Conservation (phyloP, 2,888 invertebrate species). For the Apotomis betuletana region DNA sequence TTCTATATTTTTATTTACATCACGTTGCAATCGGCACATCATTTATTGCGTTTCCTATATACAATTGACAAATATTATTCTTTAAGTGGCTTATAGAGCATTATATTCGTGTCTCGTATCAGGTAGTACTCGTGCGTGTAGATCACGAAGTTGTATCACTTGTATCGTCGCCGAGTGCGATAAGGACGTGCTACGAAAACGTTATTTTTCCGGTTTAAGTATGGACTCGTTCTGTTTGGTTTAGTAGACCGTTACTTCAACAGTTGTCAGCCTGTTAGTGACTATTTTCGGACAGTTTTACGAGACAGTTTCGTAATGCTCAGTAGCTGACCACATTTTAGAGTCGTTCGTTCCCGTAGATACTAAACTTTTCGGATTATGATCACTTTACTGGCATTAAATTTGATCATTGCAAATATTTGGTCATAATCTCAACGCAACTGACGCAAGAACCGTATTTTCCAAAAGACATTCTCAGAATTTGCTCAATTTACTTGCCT, state of each 20-base stretch:
- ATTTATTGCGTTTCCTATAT: constrained; percentile 33
- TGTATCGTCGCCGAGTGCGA: constrained; percentile 28
- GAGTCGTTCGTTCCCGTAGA: constrained; percentile 4
- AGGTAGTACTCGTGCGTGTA: constrained; percentile 59
- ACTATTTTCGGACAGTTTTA: constrained; percentile 30
- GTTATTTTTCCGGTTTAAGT: constrained; percentile 77
- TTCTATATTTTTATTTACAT: too few species aligned
- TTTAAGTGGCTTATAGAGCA: constrained; percentile 23
- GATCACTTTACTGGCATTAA: constrained; percentile 1
- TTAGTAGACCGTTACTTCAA: constrained; percentile 66
- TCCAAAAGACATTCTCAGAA: constrained; percentile 26
- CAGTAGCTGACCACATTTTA: constrained; percentile 12
- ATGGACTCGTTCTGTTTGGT: constrained; percentile 65
- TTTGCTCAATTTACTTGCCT: constrained; percentile 47
- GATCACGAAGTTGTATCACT: constrained; percentile 52
- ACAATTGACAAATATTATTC: constrained; percentile 40
- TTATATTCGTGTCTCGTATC: constrained; percentile 66
- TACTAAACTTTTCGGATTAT: constrained; percentile 3
- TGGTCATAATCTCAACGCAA: background rate
- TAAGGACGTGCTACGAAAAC: constrained; percentile 72
- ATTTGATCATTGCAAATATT: constrained; percentile 1
- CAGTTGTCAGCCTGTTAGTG: constrained; percentile 49
- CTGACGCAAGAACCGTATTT: constrained; percentile 23
- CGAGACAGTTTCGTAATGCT: constrained; percentile 23
- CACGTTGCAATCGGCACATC: background rate